phyloP scores from a whole-genome alignment of 2,113 vertebrate species.

The Tamias sibiricus region DNA sequence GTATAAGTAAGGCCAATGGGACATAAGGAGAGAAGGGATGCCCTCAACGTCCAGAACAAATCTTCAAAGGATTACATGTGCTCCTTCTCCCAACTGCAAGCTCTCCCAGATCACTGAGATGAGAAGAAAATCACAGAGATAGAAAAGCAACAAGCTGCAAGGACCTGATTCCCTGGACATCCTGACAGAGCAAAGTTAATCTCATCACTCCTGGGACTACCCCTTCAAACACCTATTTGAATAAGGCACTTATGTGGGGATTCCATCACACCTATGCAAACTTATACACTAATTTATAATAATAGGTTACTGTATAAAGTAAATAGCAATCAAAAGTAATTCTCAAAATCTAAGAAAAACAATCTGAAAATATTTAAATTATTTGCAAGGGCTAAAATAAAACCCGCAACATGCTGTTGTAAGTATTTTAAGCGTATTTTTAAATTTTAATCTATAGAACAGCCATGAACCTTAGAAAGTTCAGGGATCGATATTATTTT shows the following conservation, averaged over 20 bases:
- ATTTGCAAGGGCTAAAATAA: neutral
- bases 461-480: neutral
- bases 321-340: conserved; percentile 34
- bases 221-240: neutral
- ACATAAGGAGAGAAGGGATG: neutral
- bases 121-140: neutral
- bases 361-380: conserved; percentile 16
- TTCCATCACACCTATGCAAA: neutral
- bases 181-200: neutral
- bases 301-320: neutral
- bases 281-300: neutral
- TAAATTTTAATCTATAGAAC: conserved; percentile 18
- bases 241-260: neutral
- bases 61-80: neutral
- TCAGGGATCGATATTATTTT: neutral
- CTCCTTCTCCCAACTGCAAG: neutral
- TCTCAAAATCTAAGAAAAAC: conserved; percentile 33
- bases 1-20: neutral
- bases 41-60: neutral
- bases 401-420: neutral
- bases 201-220: neutral
- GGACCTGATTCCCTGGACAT: neutral
- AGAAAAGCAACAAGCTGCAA: neutral
- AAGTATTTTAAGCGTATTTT: conserved; percentile 25
- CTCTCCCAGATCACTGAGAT: neutral